Base-by-base conservation (phyloP, 2,113 vertebrate genomes). In the Platycercus adscitus region DNA sequence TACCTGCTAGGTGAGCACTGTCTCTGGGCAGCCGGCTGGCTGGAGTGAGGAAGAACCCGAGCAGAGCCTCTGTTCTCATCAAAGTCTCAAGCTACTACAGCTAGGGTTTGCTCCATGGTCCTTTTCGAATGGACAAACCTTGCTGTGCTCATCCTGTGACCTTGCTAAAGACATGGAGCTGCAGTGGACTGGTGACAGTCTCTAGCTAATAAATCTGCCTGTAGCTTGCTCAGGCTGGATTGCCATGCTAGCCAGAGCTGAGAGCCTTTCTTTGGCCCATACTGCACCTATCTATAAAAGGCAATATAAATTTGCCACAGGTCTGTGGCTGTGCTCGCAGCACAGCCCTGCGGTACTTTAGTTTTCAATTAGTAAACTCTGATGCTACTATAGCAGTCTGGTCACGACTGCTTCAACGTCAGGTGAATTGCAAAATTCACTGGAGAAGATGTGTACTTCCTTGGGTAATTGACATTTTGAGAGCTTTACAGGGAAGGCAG, bases 401-500 rank as follows among this genome's bases (percentile, higher is more conserved):
- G 55, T 89, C 68, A 65, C 0, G 1, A 61, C 77, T 84, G 37
- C 69, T 91, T 60, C 78, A 37, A 25, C 0, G 2, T 49, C 61
- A 72, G 70, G 37, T 58, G 69, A 89, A 55, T 39, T 75, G 65
- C 78, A 91, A 43, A 92, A 81, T 81, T 71, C 50, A 78, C 33
- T 47, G 11, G 5, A 77, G 86, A 21, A 87, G n/a, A 65, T 71
- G 49, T 44, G 28, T 56, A 9, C 41, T 73, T 82, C 82, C 79
- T 69, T 69, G 66, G 53, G 43, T 82, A 93, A 86, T 17, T 83
- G 87, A 60, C 35, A 60, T 85, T 95, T 83, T 81, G 66, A 90
- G 50, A 80, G 19, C 17, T 58, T 85, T 94, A 37, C 29, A 26
- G 81, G 46, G 84, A 78, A 84, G 65, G 49, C 77, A 88, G 41